phyloP scores from a whole-genome alignment of 2,113 vertebrate species.

The Progne subis region DNA sequence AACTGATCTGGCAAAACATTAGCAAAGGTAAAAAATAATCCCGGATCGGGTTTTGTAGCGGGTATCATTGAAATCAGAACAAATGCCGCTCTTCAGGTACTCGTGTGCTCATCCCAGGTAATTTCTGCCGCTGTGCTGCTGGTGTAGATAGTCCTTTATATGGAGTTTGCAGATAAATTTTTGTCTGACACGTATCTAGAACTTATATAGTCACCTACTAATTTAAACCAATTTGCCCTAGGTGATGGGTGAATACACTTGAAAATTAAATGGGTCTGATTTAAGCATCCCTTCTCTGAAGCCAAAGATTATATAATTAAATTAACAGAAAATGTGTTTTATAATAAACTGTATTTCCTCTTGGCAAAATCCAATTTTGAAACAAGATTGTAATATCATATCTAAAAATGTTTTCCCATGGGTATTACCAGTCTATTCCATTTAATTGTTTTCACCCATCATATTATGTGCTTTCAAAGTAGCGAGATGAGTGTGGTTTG shows the following conservation, averaged over 20 bases:
- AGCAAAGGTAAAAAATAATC: slow-evolving; percentile 9
- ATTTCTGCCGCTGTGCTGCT: slow-evolving; percentile 19
- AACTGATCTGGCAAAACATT: slow-evolving; percentile 56
- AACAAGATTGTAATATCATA: slow-evolving; percentile 56
- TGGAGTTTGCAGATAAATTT: not conserved
- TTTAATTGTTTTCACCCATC: slow-evolving; percentile 66
- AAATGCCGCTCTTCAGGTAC: not conserved
- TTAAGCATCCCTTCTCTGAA: slow-evolving; percentile 60
- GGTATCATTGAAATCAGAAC: not conserved
- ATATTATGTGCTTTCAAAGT: slow-evolving; percentile 5
- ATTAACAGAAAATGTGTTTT: slow-evolving; percentile 69
- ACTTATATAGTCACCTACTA: slow-evolving; percentile 44
- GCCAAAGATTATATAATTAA: slow-evolving; percentile 71
- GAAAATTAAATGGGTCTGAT: slow-evolving; percentile 54
- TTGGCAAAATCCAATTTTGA: slow-evolving; percentile 69
- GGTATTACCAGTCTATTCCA: slow-evolving; percentile 53
- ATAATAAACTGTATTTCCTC: slow-evolving; percentile 70
- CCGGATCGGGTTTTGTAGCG: not conserved
- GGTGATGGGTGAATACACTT: slow-evolving; percentile 48
- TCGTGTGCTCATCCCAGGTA: not conserved
- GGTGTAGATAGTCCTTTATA: not conserved
- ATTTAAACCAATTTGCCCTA: slow-evolving; percentile 40
- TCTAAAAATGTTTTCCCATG: slow-evolving; percentile 68
- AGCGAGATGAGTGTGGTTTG: slow-evolving; percentile 20
- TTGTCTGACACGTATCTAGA: slow-evolving; percentile 7